Evolutionary conservation across 2,113 vertebrate species (phyloP), one percentile per base, ranked within the genome.

Genomic region (Epinephelus fuscoguttatus): DNA sequence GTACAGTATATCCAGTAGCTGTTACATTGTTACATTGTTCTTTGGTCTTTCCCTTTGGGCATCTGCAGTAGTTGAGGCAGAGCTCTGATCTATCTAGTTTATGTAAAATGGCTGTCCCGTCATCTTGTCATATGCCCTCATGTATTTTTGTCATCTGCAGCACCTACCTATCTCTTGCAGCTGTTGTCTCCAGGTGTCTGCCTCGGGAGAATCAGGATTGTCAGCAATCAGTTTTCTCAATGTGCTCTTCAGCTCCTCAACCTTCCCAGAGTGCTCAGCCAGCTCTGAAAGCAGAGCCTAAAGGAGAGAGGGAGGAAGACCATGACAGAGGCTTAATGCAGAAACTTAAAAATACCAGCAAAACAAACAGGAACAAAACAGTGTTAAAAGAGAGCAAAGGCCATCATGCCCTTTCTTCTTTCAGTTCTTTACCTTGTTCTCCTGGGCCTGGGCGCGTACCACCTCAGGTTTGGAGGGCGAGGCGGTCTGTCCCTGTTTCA

Each of bases 151-250:
- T 5, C 70, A 55, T 33, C 33, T 55, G 75, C 50, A 89, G 81
- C 75, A 95, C 96, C 90, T 94, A 99, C 98, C 97, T 67, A 99
- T 96, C 47, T 99, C 97, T 10, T 96, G 96, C 76, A 98, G 96
- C 93, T 97, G 97, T 87, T 96, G 95, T 90, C 95, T 97, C 98
- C 98, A 99, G 67, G 87, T 94, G 62, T 96, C 95, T 15, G 96
- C 96, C 93, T 99, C 99, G 4, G 97, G 97, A 33, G 98, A 98
- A 66, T 97, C 96, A 0, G 98, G 97, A 40, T 98, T 96, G 84
- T 97, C 96, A 74, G 94, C 88, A 25, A 99, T 93, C 77, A 99
- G 95, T 82, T 93, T 96, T 89, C 95, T 96, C 73, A 99, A 92
- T 0, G 94, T 93, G 86, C 92, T 95, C 84, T 97, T 99, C 66